Evolutionary conservation across 2,888 invertebrate species (phyloP), one percentile per base, ranked within the genome.

Genomic region (Drosophila anomalata): DNA sequence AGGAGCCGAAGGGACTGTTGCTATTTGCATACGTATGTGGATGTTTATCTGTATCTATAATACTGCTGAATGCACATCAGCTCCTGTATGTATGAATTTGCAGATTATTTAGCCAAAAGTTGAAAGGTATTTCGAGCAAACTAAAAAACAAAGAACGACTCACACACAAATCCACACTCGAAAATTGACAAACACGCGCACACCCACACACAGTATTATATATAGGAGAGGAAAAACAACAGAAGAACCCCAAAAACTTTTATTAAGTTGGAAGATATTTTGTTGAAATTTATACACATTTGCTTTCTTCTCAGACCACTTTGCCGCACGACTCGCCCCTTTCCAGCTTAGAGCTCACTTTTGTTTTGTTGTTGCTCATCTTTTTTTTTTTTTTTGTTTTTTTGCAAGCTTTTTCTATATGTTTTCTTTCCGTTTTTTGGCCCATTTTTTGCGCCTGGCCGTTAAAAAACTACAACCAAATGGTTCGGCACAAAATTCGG

Each of bases 231-330:
- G 29, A 60, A 62, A 46, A 53, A 65, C 51, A 70, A 47, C 33
- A 51, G 59, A 63, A 67, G 66, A 73, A 68, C 44, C 77, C 72
- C 67, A 60, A 76, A 80, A 82, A 86, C 84, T 82, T 87, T 82
- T 82, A 82, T 82, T 82, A 82, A 82, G 82, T 82, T 82, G 76
- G 66, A 87, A 82, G 82, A 81, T 84, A 82, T 82, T 86, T 82
- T 82, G 81, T 80, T 83, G 80, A 86, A 82, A 86, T 82, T 86
- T 82, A 82, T 82, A 86, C 76, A 86, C 80, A 81, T 86, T 81
- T 77, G 83, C 80, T 82, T 79, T 70, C 54, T 72, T 72, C 55
- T 39, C 47, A 31, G 7, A 52, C 56, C 47, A 26, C 22, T 14
- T 29, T 44, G 36, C 41, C 46, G 1, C 29, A 20, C 57, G 24